Conservation (phyloP, 1,140 invertebrate genomes). For the Rhyacophila brunnea region DNA sequence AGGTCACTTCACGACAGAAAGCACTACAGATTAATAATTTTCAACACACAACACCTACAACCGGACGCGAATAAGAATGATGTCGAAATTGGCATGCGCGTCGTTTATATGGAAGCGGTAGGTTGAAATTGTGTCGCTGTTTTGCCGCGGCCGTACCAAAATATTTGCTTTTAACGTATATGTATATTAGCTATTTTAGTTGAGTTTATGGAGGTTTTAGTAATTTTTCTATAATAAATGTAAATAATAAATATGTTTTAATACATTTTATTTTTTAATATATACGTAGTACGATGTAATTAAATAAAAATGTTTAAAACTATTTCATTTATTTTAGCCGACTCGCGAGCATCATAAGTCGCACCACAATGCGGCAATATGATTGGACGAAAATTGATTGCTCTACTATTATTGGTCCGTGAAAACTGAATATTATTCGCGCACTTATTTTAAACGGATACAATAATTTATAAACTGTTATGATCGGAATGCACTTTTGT, state of each 20-base stretch:
- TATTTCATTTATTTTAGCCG: background rate
- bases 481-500: too few relatives aligned
- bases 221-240: too few relatives aligned
- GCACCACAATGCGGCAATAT: conserved; percentile 30
- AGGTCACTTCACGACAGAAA: conserved; percentile 22
- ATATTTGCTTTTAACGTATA: too few relatives aligned
- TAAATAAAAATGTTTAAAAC: too few relatives aligned
- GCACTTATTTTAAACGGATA: background rate
- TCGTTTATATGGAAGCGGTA: conserved; percentile 11
- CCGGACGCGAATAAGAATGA: conserved; percentile 35
- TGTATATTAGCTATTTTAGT: too few relatives aligned
- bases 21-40: conserved; percentile 9
- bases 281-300: too few relatives aligned
- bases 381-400: conserved; percentile 26
- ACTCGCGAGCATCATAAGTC: conserved; percentile 31
- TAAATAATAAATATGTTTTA: too few relatives aligned
- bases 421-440: background rate
- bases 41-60: conserved; percentile 33
- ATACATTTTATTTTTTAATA: too few relatives aligned
- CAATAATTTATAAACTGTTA: background rate
- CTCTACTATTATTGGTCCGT: conserved; percentile 10
- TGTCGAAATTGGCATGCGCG: conserved; percentile 30
- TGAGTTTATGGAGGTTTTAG: too few relatives aligned
- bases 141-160: background rate
- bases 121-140: conserved; percentile 6